Base-by-base conservation (phyloP, 2,113 vertebrate genomes). In the Candoia aspera region DNA sequence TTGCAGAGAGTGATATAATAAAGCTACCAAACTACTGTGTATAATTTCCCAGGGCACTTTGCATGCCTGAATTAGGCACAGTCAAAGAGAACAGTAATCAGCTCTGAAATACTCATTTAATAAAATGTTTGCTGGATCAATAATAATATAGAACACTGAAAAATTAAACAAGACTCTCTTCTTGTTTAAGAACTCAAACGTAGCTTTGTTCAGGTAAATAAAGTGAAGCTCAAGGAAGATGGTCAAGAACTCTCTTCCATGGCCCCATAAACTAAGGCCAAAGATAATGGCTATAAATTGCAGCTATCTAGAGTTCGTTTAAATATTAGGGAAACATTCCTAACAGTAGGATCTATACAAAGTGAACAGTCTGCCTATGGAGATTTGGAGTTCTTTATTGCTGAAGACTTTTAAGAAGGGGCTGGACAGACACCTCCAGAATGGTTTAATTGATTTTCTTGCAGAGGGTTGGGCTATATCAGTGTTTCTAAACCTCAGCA, bases 81-180 rank as follows among this genome's bases (percentile, higher is more conserved):
- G 86, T 93, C 92, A 95, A 96, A 97, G 64, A 95, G 93, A 95
- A 93, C 87, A 96, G 92, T 89, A 95, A 96, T 96, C 94, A 94
- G 93, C 91, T 95, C 94, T 94, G 95, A 97, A 97, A 96, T 93
- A 96, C 95, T 96, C 92, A 91, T 96, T 95, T 95, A 95, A 96
- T 96, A 96, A 95, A 96, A 95, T 10, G 29, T 94, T 93, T 96
- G 85, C 93, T 93, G 96, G 91, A 95, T 97, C 91, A 94, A 95
- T 37, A 87, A 60, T 59, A 87, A 87, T 59, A 87, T 84, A 96
- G 90, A 94, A 94, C 42, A 94, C 26, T 87, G 68, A 94, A 92
- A 46, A 94, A 96, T 94, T 64, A n/a, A 93, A 62, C 79, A 92
- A 29, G 53, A 87, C 60, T 0, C 89, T 90, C 91, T 90, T 49